Evolutionary conservation across 2,888 invertebrate species (phyloP).

Genomic region (Vesta saturnalis): DNA sequence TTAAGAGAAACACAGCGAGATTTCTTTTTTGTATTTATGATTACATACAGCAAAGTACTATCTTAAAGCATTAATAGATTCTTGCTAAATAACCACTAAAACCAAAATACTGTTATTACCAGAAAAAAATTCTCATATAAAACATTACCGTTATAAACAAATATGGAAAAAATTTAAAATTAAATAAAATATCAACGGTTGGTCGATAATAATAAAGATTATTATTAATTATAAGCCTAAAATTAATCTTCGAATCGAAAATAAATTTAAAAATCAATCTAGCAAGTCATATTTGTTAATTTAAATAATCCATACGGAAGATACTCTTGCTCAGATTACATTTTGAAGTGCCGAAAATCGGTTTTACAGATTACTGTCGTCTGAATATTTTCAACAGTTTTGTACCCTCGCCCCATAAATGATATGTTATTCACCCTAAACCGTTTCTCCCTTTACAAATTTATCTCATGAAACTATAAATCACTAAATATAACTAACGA

Average conservation of each 20-base stretch:
- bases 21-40: not conserved
- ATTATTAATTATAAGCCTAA: not conserved
- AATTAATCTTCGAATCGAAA: not conserved
- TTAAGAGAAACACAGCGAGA: not conserved
- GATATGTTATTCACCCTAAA: not conserved
- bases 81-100: too few species aligned
- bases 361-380: not conserved
- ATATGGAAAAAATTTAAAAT: not conserved
- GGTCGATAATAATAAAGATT: not conserved
- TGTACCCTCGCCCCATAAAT: not conserved
- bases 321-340: not conserved
- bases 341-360: not conserved
- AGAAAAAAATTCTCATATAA: not conserved
- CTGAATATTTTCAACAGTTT: constrained; percentile 1
- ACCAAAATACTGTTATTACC: not conserved
- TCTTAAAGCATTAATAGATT: too few species aligned
- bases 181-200: constrained; percentile 1
- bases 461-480: too few species aligned
- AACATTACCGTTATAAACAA: not conserved
- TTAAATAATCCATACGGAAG: not conserved
- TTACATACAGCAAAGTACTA: not conserved
- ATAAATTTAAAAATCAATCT: not conserved
- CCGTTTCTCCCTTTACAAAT: not conserved
- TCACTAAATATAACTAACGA: too few species aligned
- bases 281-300: not conserved